phyloP scores from a whole-genome alignment of 2,113 vertebrate species.

The Girardinichthys multiradiatus region DNA sequence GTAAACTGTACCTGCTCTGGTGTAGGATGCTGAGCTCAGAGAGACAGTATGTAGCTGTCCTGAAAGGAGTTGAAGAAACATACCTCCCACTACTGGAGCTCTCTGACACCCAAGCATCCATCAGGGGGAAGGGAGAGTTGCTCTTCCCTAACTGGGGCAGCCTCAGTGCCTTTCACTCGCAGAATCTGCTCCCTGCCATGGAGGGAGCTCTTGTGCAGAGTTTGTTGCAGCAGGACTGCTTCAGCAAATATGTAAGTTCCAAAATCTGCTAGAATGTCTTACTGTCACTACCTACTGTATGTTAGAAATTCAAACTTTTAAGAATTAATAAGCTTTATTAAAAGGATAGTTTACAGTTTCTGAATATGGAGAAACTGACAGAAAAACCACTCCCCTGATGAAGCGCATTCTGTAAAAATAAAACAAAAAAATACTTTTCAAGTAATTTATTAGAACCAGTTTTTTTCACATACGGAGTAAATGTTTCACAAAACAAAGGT shows the following conservation, averaged over 20 bases:
- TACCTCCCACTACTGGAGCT: conserved; percentile 77
- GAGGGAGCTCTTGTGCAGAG: conserved; percentile 86
- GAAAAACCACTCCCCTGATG: background rate
- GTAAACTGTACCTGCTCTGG: conserved; percentile 86
- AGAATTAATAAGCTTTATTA: background rate
- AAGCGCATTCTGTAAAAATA: background rate
- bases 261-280: background rate
- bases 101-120: conserved; percentile 76
- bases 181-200: conserved; percentile 85
- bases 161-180: conserved; percentile 84
- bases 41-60: conserved; percentile 83
- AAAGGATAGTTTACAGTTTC: background rate
- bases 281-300: no score
- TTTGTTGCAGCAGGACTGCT: conserved; percentile 86
- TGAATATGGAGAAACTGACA: background rate
- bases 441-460: background rate
- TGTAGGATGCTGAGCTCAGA: conserved; percentile 86
- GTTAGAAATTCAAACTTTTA: background rate
- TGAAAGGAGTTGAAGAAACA: conserved; percentile 81
- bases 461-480: background rate
- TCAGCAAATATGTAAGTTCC: conserved; percentile 86
- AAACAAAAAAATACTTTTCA: no score
- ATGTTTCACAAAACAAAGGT: background rate
- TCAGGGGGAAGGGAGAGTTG: conserved; percentile 76
- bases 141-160: conserved; percentile 81